These are phyloP conservation scores for Onthophagus taurus DNA, from an alignment of 1,140 invertebrate genomes.

Conservation along the genomic window DNA sequence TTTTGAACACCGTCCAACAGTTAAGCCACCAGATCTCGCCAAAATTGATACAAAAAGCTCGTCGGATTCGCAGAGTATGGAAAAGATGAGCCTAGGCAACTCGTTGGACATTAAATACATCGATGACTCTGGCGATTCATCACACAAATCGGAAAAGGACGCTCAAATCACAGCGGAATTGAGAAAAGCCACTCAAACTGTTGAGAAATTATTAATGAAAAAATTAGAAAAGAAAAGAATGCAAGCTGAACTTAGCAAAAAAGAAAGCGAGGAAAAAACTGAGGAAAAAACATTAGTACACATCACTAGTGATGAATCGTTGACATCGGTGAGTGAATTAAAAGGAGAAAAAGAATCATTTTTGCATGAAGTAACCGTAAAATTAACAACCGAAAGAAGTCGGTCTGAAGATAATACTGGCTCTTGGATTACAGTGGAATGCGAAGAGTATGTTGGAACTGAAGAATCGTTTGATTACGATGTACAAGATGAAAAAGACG, in stretches of 20 bases:
- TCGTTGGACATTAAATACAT: slow-evolving; percentile 37
- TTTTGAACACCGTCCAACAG: slow-evolving; percentile 30
- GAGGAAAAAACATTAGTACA: slow-evolving; percentile 39
- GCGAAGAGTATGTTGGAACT: slow-evolving; percentile 49
- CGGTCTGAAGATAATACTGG: slow-evolving; percentile 51
- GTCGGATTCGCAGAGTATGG: slow-evolving; percentile 34
- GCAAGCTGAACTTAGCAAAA: slow-evolving; percentile 37
- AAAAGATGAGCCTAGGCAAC: slow-evolving; percentile 34
- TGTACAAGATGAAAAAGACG: slow-evolving; percentile 9
- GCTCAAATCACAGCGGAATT: slow-evolving; percentile 31
- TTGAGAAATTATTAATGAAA: slow-evolving; percentile 29
- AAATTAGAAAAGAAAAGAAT: slow-evolving; percentile 29
- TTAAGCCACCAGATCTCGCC: slow-evolving; percentile 31
- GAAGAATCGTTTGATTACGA: slow-evolving; percentile 42
- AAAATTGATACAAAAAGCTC: slow-evolving; percentile 31
- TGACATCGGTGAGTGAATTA: slow-evolving; percentile 50
- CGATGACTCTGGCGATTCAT: slow-evolving; percentile 36
- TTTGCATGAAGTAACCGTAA: too few relatives aligned
- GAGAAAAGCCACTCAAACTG: slow-evolving; percentile 30
- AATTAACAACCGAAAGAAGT: slow-evolving; percentile 41
- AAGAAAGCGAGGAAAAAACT: slow-evolving; percentile 34
- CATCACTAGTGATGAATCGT: slow-evolving; percentile 52
- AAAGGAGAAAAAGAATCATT: slow-evolving; percentile 37
- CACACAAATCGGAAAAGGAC: slow-evolving; percentile 34
- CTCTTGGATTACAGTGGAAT: slow-evolving; percentile 51